These are phyloP conservation scores for Donacobius atricapilla DNA, from an alignment of 2,113 vertebrate species.

Conservation along the genomic window DNA sequence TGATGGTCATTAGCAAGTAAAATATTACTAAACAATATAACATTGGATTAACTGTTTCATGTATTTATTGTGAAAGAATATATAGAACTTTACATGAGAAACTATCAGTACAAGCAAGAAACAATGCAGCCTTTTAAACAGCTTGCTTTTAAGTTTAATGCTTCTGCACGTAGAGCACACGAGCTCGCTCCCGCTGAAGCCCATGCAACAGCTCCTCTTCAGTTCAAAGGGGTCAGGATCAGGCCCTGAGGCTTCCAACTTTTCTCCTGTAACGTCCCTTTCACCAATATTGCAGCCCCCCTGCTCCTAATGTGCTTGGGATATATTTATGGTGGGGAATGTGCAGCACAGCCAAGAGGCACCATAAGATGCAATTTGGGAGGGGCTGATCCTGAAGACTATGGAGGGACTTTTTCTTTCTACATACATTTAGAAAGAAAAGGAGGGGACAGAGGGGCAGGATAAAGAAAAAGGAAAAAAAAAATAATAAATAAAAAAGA, in stretches of 20 bases:
- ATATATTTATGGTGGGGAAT: conserved; percentile 24
- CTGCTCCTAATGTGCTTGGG: not conserved
- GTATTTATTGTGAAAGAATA: conserved; percentile 60
- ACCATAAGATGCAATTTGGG: not conserved
- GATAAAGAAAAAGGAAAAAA: not conserved
- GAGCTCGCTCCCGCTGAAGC: not conserved
- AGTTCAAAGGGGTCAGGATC: not conserved
- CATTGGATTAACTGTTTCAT: conserved; percentile 67
- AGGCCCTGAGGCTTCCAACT: not conserved
- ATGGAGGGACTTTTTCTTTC: not conserved
- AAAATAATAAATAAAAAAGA: not conserved
- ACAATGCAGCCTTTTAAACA: conserved; percentile 27
- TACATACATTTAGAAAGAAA: not conserved
- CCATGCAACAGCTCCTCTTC: not conserved
- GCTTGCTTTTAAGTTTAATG: conserved; percentile 9
- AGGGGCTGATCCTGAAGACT: not conserved
- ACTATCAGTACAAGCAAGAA: conserved; percentile 50
- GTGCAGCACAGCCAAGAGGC: conserved; percentile 16
- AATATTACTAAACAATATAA: conserved; percentile 64
- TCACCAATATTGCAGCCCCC: not conserved
- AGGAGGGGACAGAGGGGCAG: not conserved
- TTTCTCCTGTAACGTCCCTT: conserved; percentile 3
- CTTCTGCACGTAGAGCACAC: not conserved
- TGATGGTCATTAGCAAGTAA: conserved; percentile 64
- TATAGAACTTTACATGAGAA: conserved; percentile 54